These are phyloP conservation scores for Cassiopea xamachana DNA, from an alignment of 30 jellyfish, hydroid and myxozoan genomes.

Conservation along the genomic window DNA sequence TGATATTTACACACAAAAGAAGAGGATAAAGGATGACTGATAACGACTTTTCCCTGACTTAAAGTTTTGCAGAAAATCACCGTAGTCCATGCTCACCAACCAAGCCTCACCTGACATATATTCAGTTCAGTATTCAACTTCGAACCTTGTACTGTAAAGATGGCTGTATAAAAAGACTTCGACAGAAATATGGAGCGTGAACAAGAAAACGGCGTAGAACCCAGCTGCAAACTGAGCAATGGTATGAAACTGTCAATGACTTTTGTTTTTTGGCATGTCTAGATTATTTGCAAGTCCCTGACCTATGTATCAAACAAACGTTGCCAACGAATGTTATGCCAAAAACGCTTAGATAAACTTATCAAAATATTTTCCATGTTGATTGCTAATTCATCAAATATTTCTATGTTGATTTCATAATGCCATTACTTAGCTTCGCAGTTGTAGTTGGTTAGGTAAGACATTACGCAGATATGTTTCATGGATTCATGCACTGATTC, in stretches of 20 bases:
- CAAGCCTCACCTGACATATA: background rate
- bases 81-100: background rate
- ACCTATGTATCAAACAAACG: background rate
- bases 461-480: too few species aligned
- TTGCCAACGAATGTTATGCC: too few species aligned
- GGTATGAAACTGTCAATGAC: slow-evolving; percentile 25
- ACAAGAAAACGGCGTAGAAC: slow-evolving; percentile 19
- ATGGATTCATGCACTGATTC: too few species aligned
- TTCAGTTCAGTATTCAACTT: too few species aligned
- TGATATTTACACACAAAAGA: slow-evolving; percentile 16
- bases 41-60: slow-evolving; percentile 2
- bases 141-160: too few species aligned
- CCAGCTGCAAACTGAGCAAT: slow-evolving; percentile 41
- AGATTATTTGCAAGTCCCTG: background rate
- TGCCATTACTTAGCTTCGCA: too few species aligned
- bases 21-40: background rate
- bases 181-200: slow-evolving; percentile 1
- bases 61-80: background rate
- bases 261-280: background rate
- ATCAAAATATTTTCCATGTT: too few species aligned
- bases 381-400: too few species aligned
- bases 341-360: too few species aligned
- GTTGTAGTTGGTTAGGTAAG: too few species aligned
- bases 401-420: too few species aligned
- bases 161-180: too few species aligned